These are phyloP conservation scores for Mythimna vitellina DNA, from an alignment of 2,888 invertebrate genomes.

Conservation along the genomic window DNA sequence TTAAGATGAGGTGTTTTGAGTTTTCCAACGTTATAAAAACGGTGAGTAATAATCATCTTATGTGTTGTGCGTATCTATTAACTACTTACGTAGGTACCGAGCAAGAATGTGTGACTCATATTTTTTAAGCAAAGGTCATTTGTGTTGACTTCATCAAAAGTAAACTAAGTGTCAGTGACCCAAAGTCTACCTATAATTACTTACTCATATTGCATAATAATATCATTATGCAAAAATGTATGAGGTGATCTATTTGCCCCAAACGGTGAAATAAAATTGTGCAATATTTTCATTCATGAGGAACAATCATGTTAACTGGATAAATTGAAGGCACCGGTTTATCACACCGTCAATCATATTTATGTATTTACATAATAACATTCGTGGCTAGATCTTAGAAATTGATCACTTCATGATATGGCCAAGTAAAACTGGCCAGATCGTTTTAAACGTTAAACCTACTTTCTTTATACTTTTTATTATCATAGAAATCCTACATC, in stretches of 20 bases:
- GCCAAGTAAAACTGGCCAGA: no score
- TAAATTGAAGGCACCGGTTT: not conserved
- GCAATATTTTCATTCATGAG: constrained; percentile 14
- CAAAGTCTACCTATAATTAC: not conserved
- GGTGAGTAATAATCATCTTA: not conserved
- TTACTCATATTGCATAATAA: not conserved
- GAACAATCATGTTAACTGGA: not conserved
- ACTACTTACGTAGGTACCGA: not conserved
- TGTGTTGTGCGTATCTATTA: not conserved
- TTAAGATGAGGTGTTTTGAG: not conserved
- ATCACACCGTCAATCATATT: no score
- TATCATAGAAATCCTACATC: no score
- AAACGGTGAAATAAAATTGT: constrained; percentile 10
- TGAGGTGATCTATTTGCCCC: not conserved
- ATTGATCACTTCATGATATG: no score
- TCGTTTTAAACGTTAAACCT: no score
- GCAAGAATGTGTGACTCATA: not conserved
- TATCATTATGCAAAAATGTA: constrained; percentile 16
- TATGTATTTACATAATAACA: no score
- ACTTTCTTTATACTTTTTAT: no score
- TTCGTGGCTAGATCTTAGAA: no score
- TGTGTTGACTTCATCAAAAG: not conserved
- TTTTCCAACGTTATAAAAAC: not conserved
- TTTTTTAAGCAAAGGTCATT: not conserved
- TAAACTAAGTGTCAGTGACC: not conserved